Evolutionary conservation across 1,140 invertebrate genomes (phyloP), one percentile per base, ranked within the genome.

Genomic region (Diuraphis noxia): DNA sequence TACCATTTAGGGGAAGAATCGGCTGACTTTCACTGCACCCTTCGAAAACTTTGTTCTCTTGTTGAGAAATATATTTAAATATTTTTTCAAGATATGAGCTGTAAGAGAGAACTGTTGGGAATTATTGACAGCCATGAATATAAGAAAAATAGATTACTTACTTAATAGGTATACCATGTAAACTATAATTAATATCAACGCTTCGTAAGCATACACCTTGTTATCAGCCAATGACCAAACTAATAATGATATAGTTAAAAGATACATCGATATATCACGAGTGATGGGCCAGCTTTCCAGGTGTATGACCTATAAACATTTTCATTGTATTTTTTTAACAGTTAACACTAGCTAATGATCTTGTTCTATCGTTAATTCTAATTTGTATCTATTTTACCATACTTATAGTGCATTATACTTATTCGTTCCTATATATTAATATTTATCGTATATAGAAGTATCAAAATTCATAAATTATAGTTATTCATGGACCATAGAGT

Each of bases 251-350:
- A 97, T 95, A 91, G 96, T 95, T 7, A 96, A 92, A 5, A 94
- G 94, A 92, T 97, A 97, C 9, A 95, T 95, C 34, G 96, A 84
- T 92, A 95, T 95, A 92, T 97, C 96, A 92, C 96, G 93, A 23
- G 95, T 95, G 52, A 97, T 94, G 1, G 96, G 95, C 95, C 95
- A 96, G 95, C 95, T 96, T 91, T 96, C 95, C 86, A 96, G 92
- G 56, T 95, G 93, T 40, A 96, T 93, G 13, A 94, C 94, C 96
- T 96, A 92, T 0, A 93, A 93, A 92, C 0, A 46, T 34, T n/a
- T 43, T 21, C 17, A 43, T 46, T 43, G 46, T 9, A n/a, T 19
- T 85, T 2, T n/a, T 43, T 34, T 84, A 41, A 38, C 34, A 36
- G 21, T 79, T 81, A 23, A 21, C 13, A n/a, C 19, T 17, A n/a